Base-by-base conservation (phyloP, 1,140 invertebrate genomes). In the Pantala flavescens region DNA sequence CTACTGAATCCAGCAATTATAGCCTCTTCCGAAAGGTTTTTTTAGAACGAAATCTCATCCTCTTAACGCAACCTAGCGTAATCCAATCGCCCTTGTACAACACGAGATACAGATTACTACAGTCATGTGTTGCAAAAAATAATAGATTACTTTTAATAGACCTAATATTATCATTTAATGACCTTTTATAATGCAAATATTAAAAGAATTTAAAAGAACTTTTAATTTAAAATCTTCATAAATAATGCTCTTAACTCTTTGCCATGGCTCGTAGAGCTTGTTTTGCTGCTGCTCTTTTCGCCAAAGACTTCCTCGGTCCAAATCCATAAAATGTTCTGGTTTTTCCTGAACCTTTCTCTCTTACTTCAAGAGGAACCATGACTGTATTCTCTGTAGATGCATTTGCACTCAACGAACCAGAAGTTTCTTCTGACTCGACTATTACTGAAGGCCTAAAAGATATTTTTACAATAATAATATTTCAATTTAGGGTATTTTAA, bases 201-300 rank as follows among this genome's bases (percentile, higher is more conserved):
- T n/a, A n/a, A n/a, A n/a, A n/a, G n/a, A n/a, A n/a, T n/a, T n/a
- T n/a, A n/a, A n/a, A n/a, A n/a, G n/a, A n/a, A n/a, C n/a, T n/a
- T n/a, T n/a, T n/a, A n/a, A n/a, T n/a, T n/a, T n/a, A n/a, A n/a
- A n/a, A n/a, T n/a, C n/a, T n/a, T n/a, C n/a, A n/a, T n/a, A n/a
- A n/a, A n/a, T n/a, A 36, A 36, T 36, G 28, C 9, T 2, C 28
- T 36, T 9, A 36, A 7, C 5, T 12, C n/a, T 63, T 63, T 19
- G 16, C 49, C 49, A 71, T 71, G 21, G 23, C 28, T 23, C 87
- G 82, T 16, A 94, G 82, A 0, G 91, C 91, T 74, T 90, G 82
- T 80, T 94, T 93, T 0, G 92, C 87, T 0, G 91, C 91, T 0
- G 91, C 89, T 43, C 87, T 84, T 79, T 92, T 93, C 0, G 91